Evolutionary conservation across 2,797 vertebrate species (phyloP).

Genomic region (Uromys caudimaculatus): DNA sequence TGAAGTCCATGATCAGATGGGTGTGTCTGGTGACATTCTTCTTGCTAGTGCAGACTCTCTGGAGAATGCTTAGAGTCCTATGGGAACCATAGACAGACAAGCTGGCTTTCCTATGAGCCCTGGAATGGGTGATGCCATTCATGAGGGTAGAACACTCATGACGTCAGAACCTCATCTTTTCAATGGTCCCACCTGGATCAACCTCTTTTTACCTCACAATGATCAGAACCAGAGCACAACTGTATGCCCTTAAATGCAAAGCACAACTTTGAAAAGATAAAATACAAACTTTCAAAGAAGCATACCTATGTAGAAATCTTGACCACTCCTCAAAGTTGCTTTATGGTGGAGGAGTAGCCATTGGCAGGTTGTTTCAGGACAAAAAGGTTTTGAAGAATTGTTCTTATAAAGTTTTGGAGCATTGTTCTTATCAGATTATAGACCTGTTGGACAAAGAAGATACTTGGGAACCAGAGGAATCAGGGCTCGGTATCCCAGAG

Average conservation of each 20-base stretch:
- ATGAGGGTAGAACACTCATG: not conserved
- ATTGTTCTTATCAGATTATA: fast-evolving
- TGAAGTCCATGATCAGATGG: not conserved
- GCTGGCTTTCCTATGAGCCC: not conserved
- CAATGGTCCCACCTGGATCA: not conserved
- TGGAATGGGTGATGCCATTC: not conserved
- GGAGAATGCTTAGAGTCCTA: not conserved
- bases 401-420: not conserved
- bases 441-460: not conserved
- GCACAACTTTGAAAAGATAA: not conserved
- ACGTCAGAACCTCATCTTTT: not conserved
- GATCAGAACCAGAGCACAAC: too few relatives aligned
- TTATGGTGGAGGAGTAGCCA: not conserved
- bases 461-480: fast-evolving
- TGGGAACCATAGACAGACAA: not conserved
- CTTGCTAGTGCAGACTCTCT: not conserved
- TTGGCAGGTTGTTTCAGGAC: not conserved
- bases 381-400: fast-evolving
- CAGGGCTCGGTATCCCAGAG: fast-evolving
- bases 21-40: not conserved
- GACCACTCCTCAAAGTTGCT: not conserved
- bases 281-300: not conserved
- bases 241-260: not conserved
- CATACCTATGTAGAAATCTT: fast-evolving
- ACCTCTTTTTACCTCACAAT: not conserved